Evolutionary conservation across 2,888 invertebrate species (phyloP).

Genomic region (Chesias legatella): DNA sequence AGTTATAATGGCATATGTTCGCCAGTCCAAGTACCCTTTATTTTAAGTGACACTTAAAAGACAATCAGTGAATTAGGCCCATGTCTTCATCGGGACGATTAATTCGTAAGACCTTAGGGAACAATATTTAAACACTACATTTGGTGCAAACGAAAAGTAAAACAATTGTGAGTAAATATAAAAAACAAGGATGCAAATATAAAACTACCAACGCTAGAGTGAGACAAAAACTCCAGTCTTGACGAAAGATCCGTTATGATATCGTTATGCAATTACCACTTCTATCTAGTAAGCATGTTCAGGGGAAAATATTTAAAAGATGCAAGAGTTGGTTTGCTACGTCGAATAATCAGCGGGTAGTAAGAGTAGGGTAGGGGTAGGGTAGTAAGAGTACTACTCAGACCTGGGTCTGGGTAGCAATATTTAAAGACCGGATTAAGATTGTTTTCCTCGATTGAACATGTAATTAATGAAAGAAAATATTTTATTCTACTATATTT

Average conservation of each 20-base stretch:
- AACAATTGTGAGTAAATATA: conserved; percentile 34
- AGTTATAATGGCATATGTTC: no score
- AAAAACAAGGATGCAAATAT: conserved; percentile 11
- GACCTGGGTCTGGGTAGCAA: no score
- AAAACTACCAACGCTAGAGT: conserved; percentile 1
- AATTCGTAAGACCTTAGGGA: neutral
- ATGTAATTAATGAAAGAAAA: no score
- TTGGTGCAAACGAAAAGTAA: conserved; percentile 35
- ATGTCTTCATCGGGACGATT: neutral
- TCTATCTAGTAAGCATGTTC: conserved; percentile 2
- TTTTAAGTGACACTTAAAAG: neutral
- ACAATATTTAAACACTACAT: conserved; percentile 31
- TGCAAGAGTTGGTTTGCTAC: neutral
- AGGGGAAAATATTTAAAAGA: neutral
- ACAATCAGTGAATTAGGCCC: neutral
- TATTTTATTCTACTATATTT: no score
- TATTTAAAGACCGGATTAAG: no score
- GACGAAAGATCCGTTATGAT: conserved; percentile 15
- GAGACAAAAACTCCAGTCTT: conserved; percentile 15
- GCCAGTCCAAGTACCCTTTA: no score
- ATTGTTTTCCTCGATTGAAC: no score
- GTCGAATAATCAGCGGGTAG: no score
- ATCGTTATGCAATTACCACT: conserved; percentile 1
- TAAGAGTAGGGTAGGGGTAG: no score
- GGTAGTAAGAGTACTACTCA: no score